These are phyloP conservation scores for Notothenia coriiceps DNA, from an alignment of 2,113 vertebrate genomes.

Conservation along the genomic window DNA sequence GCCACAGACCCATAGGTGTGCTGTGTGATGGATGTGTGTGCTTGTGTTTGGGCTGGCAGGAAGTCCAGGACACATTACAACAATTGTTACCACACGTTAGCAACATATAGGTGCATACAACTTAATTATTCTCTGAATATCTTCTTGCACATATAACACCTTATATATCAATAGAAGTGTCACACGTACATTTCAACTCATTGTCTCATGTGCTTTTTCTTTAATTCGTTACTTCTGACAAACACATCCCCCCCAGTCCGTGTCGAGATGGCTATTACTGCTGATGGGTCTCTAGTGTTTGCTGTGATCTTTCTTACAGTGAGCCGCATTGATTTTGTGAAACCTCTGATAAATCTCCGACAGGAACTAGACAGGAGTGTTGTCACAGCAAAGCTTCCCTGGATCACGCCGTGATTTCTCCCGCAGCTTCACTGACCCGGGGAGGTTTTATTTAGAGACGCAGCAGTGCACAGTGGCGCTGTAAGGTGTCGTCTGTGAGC, in stretches of 20 bases:
- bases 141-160: constrained; percentile 42
- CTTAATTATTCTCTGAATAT: constrained; percentile 25
- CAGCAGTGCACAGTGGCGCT: constrained; percentile 33
- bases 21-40: constrained; percentile 73
- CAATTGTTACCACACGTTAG: constrained; percentile 42
- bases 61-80: constrained; percentile 65
- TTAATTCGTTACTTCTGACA: constrained; percentile 63
- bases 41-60: constrained; percentile 64
- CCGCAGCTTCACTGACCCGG: constrained; percentile 70
- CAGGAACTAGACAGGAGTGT: constrained; percentile 76
- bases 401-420: constrained; percentile 76
- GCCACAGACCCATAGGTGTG: constrained; percentile 74
- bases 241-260: constrained; percentile 22
- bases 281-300: constrained; percentile 80
- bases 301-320: constrained; percentile 78
- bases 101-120: constrained; percentile 54
- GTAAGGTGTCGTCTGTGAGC: constrained; percentile 53
- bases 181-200: constrained; percentile 41
- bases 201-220: constrained; percentile 51
- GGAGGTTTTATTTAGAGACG: constrained; percentile 76
- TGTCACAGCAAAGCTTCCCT: constrained; percentile 80
- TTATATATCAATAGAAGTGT: neutral
- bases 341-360: constrained; percentile 80
- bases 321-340: constrained; percentile 83
- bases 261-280: constrained; percentile 71